These are phyloP conservation scores for Crotalus tigris DNA, from an alignment of 2,113 vertebrate genomes.

Conservation along the genomic window DNA sequence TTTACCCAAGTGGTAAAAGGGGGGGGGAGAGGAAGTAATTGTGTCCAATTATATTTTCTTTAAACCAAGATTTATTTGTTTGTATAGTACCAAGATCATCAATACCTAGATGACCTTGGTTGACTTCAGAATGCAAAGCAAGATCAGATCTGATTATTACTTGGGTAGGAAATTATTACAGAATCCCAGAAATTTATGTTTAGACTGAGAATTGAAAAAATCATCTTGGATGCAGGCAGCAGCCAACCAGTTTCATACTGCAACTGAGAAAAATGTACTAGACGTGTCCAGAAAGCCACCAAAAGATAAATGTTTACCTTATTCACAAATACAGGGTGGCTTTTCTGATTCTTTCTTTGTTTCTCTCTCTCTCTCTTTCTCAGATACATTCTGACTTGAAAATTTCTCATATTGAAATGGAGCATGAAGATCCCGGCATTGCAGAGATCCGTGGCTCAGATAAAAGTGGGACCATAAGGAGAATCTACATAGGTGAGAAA, in stretches of 20 bases:
- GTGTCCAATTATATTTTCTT: background rate
- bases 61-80: background rate
- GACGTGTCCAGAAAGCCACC: no score
- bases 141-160: no score
- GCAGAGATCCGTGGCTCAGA: conserved; percentile 48
- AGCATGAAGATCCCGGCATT: conserved; percentile 33
- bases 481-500: conserved; percentile 47
- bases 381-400: background rate
- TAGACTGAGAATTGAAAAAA: no score
- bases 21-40: background rate
- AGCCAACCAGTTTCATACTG: no score
- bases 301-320: no score
- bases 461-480: conserved; percentile 8
- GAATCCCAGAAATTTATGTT: no score
- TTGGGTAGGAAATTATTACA: no score
- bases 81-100: background rate
- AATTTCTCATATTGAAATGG: conserved; percentile 5
- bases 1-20: background rate
- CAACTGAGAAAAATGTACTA: no score
- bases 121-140: no score
- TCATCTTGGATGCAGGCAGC: no score
- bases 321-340: no score
- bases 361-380: background rate
- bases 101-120: no score
- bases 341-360: background rate